Base-by-base conservation (phyloP, 2,113 vertebrate genomes). In the Pimephales promelas region DNA sequence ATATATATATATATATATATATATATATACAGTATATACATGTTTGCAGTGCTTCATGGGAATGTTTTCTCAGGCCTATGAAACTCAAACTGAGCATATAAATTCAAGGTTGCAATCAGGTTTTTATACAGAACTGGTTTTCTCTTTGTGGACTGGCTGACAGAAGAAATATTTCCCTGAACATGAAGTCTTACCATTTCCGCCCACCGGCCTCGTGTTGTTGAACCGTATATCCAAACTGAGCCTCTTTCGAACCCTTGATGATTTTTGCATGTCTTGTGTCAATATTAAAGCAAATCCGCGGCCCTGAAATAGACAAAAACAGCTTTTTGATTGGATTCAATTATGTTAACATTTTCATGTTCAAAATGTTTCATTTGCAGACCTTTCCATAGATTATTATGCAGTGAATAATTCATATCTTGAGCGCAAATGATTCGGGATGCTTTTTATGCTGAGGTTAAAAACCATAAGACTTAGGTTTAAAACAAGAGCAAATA, bases 141-240 rank as follows among this genome's bases (percentile, higher is more conserved):
- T 28, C n/a, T 13, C n/a, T 26, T 49, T 49, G 13, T 20, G 16
- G 49, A 54, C 5, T 61, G 6, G 28, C 28, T 31, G 14, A 64
- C 2, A 26, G n/a, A n/a, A 59, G n/a, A 59, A 13, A 26, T n/a
- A 1, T 71, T 24, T 45, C 14, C 22, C 36, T 71, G 22, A 54
- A 20, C 28, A 61, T 54, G 24, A 31, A 18, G 7, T 22, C 94
- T 94, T 88, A 98, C 97, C 97, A 99, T 89, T 97, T 97, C 77
- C 92, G 94, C 5, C 95, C 96, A 3, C 87, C 89, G 0, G 95
- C 96, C 76, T 97, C 93, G 0, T 99, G 97, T 88, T 99, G 97
- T 86, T 97, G 96, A 56, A 98, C 96, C 0, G 96, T 98, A 92
- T 98, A 99, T 7, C 97, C 97, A 54, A 99, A 98, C 85, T 96